These are phyloP conservation scores for Cladopsammia gracilis DNA, from an alignment of 64 coral and sea anemone genomes.

Conservation along the genomic window DNA sequence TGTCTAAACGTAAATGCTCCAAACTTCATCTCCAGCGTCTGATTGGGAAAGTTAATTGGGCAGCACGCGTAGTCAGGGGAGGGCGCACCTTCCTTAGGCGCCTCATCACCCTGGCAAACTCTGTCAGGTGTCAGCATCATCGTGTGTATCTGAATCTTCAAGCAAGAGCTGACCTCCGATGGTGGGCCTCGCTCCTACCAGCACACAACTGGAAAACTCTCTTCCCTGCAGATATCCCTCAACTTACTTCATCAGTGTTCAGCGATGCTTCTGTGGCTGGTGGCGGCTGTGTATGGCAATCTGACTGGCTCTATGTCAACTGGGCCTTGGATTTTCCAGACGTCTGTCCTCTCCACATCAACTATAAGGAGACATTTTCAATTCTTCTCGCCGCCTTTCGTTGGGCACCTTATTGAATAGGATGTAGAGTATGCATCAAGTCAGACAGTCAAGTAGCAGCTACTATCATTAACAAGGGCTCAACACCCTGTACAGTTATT, in stretches of 20 bases:
- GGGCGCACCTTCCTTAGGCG: neutral
- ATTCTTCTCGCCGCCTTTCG: neutral
- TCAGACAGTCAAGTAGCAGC: neutral
- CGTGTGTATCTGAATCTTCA: neutral
- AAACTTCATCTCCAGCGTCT: conserved; percentile 56
- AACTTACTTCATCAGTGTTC: conserved; percentile 3
- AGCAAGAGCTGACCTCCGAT: conserved; percentile 30
- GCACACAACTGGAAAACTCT: conserved; percentile 45
- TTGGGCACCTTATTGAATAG: neutral
- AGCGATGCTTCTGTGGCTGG: too few relatives aligned
- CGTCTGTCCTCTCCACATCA: neutral
- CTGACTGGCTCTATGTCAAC: too few relatives aligned
- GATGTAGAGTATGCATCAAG: neutral
- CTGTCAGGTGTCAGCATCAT: too few relatives aligned
- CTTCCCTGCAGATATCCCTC: conserved; percentile 25
- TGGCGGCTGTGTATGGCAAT: neutral
- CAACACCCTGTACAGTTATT: neutral
- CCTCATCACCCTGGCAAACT: neutral
- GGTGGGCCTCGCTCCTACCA: conserved; percentile 41
- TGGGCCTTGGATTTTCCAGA: conserved; percentile 5
- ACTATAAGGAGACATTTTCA: neutral
- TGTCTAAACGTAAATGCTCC: conserved; percentile 4
- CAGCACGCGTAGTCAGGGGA: conserved; percentile 30
- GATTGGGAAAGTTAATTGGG: conserved; percentile 57
- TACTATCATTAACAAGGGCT: neutral